phyloP scores from a whole-genome alignment of 2,797 vertebrate genomes.

The Pitangus sulphuratus region DNA sequence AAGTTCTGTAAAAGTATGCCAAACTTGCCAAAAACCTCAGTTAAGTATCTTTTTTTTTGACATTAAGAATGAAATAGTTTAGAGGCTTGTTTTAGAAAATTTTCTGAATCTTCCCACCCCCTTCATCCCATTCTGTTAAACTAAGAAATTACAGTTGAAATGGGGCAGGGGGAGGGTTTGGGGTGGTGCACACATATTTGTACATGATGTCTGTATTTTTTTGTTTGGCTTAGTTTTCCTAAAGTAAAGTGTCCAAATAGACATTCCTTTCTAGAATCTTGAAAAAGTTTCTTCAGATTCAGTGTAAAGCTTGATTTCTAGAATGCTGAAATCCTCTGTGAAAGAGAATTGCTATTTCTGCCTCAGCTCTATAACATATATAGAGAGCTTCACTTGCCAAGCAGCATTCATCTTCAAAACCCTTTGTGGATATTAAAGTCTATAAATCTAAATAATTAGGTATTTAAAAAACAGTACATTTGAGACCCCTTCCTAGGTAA shows the following conservation, averaged over 20 bases:
- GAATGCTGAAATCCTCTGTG: not conserved
- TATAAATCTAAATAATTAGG: not conserved
- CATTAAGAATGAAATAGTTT: not conserved
- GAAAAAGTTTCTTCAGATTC: not conserved
- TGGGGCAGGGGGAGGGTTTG: accelerated
- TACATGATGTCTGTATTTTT: accelerated
- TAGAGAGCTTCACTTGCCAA: not conserved
- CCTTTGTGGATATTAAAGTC: not conserved
- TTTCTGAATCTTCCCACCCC: accelerated
- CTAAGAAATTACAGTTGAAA: not conserved
- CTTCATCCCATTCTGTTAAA: not conserved
- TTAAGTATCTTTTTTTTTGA: not conserved
- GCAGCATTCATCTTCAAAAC: not conserved
- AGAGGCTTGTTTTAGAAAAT: not conserved
- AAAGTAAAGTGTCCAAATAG: not conserved
- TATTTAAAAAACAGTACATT: not conserved
- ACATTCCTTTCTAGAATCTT: not conserved
- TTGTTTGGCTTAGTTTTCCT: not conserved
- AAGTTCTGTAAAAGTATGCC: not conserved
- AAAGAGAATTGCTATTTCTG: not conserved
- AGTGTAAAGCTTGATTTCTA: not conserved
- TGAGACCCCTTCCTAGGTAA: not conserved
- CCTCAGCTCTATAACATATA: not conserved
- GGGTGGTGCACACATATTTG: accelerated
- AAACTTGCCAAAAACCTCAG: not conserved